Conservation (phyloP, 53 echinoderm and acorn worm genomes). For the Paracentrotus lividus region DNA sequence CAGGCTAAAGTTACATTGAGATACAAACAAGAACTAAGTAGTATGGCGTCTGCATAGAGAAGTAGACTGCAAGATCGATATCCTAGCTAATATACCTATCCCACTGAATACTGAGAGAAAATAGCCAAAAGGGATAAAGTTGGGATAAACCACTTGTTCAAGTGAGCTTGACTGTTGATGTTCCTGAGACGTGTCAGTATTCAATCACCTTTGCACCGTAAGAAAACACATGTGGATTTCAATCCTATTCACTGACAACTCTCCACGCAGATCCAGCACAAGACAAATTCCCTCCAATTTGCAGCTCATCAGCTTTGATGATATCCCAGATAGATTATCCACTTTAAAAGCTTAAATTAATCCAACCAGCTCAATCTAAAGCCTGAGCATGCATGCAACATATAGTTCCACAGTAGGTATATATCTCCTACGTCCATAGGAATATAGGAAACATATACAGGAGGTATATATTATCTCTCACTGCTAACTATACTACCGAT, state of each 20-base stretch:
- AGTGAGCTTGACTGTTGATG: neutral
- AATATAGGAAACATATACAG: constrained; percentile 41
- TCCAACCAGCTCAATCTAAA: neutral
- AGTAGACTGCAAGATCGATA: neutral
- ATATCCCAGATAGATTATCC: constrained; percentile 18
- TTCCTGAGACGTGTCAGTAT: neutral
- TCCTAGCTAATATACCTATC: neutral
- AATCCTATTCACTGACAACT: neutral
- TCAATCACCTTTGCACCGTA: neutral
- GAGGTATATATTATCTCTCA: neutral
- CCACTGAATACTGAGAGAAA: neutral
- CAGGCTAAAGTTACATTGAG: neutral
- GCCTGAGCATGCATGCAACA: neutral
- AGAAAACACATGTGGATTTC: neutral
- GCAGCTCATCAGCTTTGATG: neutral
- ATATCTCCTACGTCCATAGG: neutral
- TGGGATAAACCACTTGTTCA: constrained; percentile 7
- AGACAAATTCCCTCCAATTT: neutral
- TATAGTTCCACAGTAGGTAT: neutral
- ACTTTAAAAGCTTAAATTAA: neutral
- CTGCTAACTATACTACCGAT: neutral
- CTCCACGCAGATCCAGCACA: neutral
- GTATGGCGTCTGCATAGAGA: neutral
- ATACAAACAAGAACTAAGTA: neutral
- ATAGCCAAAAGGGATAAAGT: neutral